These are phyloP conservation scores for Pygmarrhopalites habei DNA, from an alignment of 1,140 invertebrate species.

Conservation along the genomic window DNA sequence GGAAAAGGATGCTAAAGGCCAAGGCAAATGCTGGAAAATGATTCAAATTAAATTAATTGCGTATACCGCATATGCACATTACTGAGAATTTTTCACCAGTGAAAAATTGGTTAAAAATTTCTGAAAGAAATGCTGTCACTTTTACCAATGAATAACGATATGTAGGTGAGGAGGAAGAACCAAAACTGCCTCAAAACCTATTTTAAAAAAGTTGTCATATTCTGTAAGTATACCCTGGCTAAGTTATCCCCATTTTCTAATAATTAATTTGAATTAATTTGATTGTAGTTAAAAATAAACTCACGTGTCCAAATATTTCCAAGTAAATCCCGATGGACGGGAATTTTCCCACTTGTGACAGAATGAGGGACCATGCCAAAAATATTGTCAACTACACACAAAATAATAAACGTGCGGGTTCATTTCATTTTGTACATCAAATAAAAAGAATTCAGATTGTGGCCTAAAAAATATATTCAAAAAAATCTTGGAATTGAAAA, in stretches of 20 bases:
- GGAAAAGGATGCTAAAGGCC: conserved; percentile 70
- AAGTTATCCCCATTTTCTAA: too few species aligned
- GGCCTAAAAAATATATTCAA: neutral
- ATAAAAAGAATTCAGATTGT: too few species aligned
- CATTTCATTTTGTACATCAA: neutral
- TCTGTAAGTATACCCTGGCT: too few species aligned
- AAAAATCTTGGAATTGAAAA: neutral
- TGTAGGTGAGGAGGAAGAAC: conserved; percentile 71
- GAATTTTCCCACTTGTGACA: conserved; percentile 58
- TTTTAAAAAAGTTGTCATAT: neutral
- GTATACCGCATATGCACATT: too few species aligned
- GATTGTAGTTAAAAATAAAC: neutral
- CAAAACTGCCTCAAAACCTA: conserved; percentile 62
- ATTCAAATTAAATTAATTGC: too few species aligned
- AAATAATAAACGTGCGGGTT: neutral
- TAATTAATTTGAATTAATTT: too few species aligned
- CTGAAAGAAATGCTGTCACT: too few species aligned
- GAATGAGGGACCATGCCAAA: conserved; percentile 32
- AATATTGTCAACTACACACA: conserved; percentile 30
- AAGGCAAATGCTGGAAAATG: conserved; percentile 72
- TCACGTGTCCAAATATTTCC: conserved; percentile 72
- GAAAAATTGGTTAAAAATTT: too few species aligned
- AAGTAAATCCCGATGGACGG: conserved; percentile 74
- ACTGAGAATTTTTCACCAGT: too few species aligned
- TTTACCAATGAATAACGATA: conserved; percentile 67